phyloP scores from a whole-genome alignment of 2,797 vertebrate species.

The Anomalospiza imberbis region DNA sequence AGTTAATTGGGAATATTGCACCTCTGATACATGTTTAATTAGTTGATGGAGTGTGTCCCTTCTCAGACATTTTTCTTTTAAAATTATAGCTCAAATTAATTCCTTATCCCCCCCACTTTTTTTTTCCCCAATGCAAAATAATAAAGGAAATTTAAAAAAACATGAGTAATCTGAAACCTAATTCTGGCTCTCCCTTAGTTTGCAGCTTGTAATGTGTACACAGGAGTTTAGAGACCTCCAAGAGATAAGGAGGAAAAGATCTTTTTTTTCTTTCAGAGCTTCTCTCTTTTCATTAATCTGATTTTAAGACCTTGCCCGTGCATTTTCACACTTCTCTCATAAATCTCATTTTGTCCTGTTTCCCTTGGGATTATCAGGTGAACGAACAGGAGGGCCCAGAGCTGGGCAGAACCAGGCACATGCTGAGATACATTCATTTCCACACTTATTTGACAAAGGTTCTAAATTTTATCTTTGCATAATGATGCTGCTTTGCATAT shows the following conservation, averaged over 20 bases:
- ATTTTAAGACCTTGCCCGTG: constrained; percentile 15
- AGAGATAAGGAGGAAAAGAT: background rate
- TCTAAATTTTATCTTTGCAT: constrained; percentile 42
- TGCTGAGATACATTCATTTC: background rate
- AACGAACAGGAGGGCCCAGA: background rate
- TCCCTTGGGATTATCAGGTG: constrained; percentile 14
- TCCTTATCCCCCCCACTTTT: background rate
- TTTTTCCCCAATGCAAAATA: background rate
- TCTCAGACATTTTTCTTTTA: constrained; percentile 11
- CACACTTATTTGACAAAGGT: constrained; percentile 42
- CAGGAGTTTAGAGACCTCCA: background rate
- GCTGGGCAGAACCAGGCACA: background rate
- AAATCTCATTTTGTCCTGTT: constrained; percentile 17
- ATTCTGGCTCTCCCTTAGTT: background rate
- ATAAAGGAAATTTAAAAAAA: background rate
- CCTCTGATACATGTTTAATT: constrained; percentile 52
- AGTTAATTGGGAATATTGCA: constrained; percentile 56
- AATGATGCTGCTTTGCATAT: constrained; percentile 56
- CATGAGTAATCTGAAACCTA: background rate
- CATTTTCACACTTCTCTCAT: constrained; percentile 1
- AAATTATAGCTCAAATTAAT: background rate
- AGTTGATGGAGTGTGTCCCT: constrained; percentile 34
- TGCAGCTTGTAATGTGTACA: background rate
- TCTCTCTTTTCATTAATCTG: background rate
- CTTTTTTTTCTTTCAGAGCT: background rate